phyloP scores from a whole-genome alignment of 1,140 invertebrate species.

The Pachyrhynchus sulphureomaculatus region DNA sequence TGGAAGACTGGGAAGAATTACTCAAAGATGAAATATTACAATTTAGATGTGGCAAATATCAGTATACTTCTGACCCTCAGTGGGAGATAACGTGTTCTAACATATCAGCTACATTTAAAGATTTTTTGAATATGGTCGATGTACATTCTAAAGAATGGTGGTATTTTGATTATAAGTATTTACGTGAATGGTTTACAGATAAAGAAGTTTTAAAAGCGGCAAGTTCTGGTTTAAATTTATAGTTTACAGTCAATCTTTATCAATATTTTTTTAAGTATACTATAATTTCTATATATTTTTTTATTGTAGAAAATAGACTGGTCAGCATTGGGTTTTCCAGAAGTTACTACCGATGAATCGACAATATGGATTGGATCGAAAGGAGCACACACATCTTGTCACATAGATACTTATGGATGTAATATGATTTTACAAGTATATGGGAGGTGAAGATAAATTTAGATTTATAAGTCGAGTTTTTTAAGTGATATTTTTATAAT shows the following conservation, averaged over 20 bases:
- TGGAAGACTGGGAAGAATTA: conserved; percentile 51
- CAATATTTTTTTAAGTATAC: background rate
- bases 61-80: conserved; percentile 60
- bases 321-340: conserved; percentile 73
- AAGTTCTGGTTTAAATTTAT: conserved; percentile 19
- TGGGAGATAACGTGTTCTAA: conserved; percentile 70
- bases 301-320: conserved; percentile 69
- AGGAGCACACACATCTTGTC: conserved; percentile 89
- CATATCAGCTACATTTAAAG: conserved; percentile 59
- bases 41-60: conserved; percentile 54
- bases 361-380: conserved; percentile 89
- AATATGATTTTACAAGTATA: conserved; percentile 88
- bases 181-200: conserved; percentile 67
- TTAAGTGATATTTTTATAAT: too few species aligned
- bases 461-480: background rate
- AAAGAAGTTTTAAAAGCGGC: conserved; percentile 63
- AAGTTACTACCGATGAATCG: conserved; percentile 66
- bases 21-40: conserved; percentile 50
- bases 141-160: conserved; percentile 60
- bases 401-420: conserved; percentile 91
- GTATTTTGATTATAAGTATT: conserved; percentile 86
- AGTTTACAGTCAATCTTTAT: background rate
- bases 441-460: conserved; percentile 65
- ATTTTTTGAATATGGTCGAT: conserved; percentile 60
- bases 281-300: conserved; percentile 11